phyloP scores from a whole-genome alignment of 2,113 vertebrate species.

The Ciconia maguari region DNA sequence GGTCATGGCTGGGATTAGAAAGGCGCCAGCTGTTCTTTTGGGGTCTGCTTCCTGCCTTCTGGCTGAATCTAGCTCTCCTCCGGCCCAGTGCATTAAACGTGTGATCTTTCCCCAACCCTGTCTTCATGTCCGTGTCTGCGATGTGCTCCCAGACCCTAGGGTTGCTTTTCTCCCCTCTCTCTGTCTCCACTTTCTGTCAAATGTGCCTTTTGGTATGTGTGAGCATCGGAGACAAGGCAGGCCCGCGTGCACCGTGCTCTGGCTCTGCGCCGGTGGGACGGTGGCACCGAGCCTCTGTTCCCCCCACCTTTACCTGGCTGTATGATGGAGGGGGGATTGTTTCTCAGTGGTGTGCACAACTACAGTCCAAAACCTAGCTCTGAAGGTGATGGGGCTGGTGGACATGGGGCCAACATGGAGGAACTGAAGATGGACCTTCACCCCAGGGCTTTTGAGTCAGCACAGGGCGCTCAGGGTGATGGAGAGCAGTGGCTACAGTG shows the following conservation, averaged over 20 bases:
- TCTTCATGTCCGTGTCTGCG: neutral
- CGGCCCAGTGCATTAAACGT: neutral
- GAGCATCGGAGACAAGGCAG: neutral
- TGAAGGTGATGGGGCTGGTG: neutral
- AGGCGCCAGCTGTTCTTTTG: neutral
- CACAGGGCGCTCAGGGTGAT: accelerated
- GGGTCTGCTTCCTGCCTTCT: neutral
- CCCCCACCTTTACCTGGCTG: neutral
- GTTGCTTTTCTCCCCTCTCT: neutral
- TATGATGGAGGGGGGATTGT: accelerated
- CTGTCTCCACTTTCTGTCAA: neutral
- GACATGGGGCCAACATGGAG: accelerated
- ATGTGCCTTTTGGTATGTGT: neutral
- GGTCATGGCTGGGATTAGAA: neutral
- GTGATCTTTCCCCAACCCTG: neutral
- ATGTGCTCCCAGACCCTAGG: neutral
- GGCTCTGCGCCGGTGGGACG: accelerated
- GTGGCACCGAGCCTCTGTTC: neutral
- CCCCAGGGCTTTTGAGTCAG: neutral
- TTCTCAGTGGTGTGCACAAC: neutral
- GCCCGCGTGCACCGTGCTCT: accelerated
- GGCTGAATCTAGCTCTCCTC: neutral
- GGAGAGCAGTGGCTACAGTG: neutral
- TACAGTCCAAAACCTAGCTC: neutral
- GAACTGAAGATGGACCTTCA: neutral